Percentiles rank a stretch among this genome's conserved stretches.
Evolutionary conservation across 2,797 vertebrate species (phyloP).

Genomic region (Schizopygopsis pylzovi): DNA sequence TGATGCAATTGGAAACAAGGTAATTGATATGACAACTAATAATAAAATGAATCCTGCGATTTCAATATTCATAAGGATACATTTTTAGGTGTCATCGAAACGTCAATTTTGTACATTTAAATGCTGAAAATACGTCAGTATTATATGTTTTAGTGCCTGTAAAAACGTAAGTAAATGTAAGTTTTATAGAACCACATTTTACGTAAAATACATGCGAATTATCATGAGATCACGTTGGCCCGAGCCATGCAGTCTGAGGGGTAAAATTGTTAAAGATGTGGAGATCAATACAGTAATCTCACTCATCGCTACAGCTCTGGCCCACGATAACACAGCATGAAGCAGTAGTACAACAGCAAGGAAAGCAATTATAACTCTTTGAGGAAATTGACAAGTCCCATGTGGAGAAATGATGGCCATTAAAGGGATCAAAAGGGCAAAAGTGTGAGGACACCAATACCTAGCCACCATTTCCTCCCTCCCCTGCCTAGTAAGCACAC

Average conservation of each 20-base stretch:
- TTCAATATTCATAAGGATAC: too few species aligned
- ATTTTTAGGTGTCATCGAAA: too few species aligned
- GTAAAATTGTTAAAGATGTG: conserved; percentile 52
- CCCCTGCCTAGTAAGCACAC: conserved; percentile 45
- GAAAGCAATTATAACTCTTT: conserved; percentile 76
- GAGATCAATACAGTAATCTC: conserved; percentile 73
- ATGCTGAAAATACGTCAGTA: too few species aligned
- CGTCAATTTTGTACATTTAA: too few species aligned
- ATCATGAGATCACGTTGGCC: not conserved
- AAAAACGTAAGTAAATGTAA: too few species aligned
- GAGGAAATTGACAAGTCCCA: conserved; percentile 73
- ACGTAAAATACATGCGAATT: too few species aligned
- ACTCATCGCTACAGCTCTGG: conserved; percentile 67
- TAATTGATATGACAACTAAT: too few species aligned
- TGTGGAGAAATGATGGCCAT: conserved; percentile 64
- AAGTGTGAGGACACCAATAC: conserved; percentile 52
- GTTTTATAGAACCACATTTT: too few species aligned
- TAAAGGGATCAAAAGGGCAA: conserved; percentile 63
- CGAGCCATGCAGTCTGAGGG: conserved; percentile 16
- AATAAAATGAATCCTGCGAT: too few species aligned
- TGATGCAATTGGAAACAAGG: too few species aligned
- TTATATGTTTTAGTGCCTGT: too few species aligned
- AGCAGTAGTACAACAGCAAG: conserved; percentile 68
- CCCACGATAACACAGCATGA: conserved; percentile 70
- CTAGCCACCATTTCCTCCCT: conserved; percentile 27